These are phyloP conservation scores for Astropecten irregularis DNA, from an alignment of 53 echinoderm and acorn worm species.

Conservation along the genomic window DNA sequence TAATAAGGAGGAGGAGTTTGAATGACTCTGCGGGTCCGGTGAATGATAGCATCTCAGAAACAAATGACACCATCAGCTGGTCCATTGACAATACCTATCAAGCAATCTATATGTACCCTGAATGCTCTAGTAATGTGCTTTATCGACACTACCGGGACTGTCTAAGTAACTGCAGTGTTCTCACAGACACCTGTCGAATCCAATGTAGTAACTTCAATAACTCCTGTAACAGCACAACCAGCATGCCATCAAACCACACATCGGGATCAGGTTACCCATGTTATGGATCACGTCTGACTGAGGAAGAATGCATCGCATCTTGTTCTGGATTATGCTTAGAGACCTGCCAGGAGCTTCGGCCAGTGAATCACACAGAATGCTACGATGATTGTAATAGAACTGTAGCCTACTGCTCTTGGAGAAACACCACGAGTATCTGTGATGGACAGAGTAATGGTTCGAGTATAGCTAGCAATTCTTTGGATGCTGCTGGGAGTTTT, in stretches of 20 bases:
- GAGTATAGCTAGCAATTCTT: background rate
- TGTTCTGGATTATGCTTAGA: slow-evolving; percentile 23
- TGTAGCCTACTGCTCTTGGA: background rate
- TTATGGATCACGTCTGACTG: background rate
- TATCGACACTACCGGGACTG: slow-evolving; percentile 10
- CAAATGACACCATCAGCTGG: background rate
- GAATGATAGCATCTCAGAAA: no score
- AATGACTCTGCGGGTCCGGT: background rate
- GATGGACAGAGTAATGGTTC: no score
- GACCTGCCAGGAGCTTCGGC: slow-evolving; percentile 42
- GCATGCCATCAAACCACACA: background rate
- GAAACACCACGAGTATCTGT: background rate
- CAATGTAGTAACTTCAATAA: slow-evolving; percentile 19
- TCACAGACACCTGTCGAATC: background rate
- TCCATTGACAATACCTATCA: no score
- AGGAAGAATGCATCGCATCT: background rate
- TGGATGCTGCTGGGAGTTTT: background rate
- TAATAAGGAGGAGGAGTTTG: slow-evolving; percentile 10
- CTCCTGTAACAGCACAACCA: background rate
- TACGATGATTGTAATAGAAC: slow-evolving; percentile 33
- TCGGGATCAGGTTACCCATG: background rate
- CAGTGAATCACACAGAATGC: slow-evolving; percentile 14
- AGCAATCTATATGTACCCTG: background rate
- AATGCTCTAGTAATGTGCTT: slow-evolving; percentile 2
- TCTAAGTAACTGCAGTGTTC: slow-evolving; percentile 3